Percentiles rank a stretch among this genome's conserved stretches.
Evolutionary conservation across 1,140 invertebrate genomes (phyloP).

Genomic region (Drosophila fuyamai): DNA sequence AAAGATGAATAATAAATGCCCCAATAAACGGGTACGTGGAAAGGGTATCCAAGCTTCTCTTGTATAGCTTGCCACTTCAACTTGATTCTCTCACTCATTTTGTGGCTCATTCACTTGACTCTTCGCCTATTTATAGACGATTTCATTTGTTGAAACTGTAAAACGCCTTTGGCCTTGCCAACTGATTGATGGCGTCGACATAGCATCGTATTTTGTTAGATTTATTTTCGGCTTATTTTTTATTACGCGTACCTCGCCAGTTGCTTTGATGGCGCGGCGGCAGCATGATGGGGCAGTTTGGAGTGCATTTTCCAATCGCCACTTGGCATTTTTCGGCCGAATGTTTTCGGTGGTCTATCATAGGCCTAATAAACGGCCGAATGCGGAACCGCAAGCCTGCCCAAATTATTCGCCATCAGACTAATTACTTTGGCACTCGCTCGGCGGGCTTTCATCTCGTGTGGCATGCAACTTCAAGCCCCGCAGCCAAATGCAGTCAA

Average conservation of each 20-base stretch:
- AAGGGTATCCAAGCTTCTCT: conserved; percentile 14
- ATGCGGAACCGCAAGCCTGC: conserved; percentile 77
- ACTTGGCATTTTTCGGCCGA: conserved; percentile 42
- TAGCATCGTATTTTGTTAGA: conserved; percentile 64
- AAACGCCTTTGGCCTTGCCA: conserved; percentile 71
- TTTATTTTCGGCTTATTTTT: conserved; percentile 80
- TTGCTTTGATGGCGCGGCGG: conserved; percentile 63
- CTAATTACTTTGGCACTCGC: conserved; percentile 82
- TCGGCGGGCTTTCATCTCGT: conserved; percentile 76
- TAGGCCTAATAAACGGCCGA: conserved; percentile 73
- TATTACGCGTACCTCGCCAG: conserved; percentile 47
- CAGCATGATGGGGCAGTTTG: conserved; percentile 68
- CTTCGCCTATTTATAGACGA: conserved; percentile 69
- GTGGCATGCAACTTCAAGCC: conserved; percentile 58
- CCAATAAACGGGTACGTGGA: not conserved
- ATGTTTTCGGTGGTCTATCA: conserved; percentile 37
- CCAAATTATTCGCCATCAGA: conserved; percentile 74
- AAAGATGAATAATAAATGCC: not conserved
- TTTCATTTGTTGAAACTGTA: conserved; percentile 74
- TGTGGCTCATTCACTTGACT: conserved; percentile 74
- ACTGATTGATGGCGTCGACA: conserved; percentile 79
- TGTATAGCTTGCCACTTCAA: not conserved
- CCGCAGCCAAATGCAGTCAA: conserved; percentile 46
- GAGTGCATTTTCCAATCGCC: conserved; percentile 67
- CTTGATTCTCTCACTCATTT: conserved; percentile 41